A percentile compares a stretch with the other conserved stretches of the same genome.
These are phyloP conservation scores for Sitta europaea DNA, from an alignment of 2,113 vertebrate species.

Conservation along the genomic window DNA sequence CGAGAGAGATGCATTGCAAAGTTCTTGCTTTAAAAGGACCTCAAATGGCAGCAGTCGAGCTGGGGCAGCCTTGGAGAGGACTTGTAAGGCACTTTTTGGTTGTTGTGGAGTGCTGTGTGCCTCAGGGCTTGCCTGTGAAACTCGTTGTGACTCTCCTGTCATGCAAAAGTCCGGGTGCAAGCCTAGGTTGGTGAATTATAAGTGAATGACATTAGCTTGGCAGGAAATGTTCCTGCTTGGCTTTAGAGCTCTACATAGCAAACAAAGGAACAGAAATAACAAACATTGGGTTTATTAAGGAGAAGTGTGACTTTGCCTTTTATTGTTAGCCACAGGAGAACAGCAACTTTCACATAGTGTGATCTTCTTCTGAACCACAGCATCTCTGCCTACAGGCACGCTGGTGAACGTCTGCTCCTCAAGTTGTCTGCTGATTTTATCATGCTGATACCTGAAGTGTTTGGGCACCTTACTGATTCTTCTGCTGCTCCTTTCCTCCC, in stretches of 20 bases:
- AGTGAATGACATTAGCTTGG: background rate
- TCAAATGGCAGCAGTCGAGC: background rate
- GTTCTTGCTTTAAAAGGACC: background rate
- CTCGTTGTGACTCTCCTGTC: background rate
- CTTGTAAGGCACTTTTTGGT: background rate
- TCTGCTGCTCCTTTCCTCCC: background rate
- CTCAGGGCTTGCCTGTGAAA: background rate
- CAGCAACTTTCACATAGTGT: background rate
- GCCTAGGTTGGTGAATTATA: background rate
- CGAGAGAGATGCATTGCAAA: background rate
- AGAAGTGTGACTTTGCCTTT: background rate
- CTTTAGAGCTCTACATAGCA: background rate
- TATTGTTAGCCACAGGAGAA: background rate
- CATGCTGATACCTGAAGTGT: background rate
- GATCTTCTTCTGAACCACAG: background rate
- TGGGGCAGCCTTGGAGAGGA: background rate
- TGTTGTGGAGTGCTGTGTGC: background rate
- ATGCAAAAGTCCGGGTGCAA: background rate
- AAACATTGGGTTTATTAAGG: background rate
- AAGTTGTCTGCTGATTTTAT: background rate
- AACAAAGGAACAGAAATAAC: background rate
- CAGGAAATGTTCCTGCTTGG: background rate
- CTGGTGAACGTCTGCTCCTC: background rate
- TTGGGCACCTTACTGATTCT: background rate
- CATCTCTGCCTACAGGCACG: background rate